Base-by-base conservation (phyloP, 2,888 invertebrate genomes). In the Drosophila mimica region DNA sequence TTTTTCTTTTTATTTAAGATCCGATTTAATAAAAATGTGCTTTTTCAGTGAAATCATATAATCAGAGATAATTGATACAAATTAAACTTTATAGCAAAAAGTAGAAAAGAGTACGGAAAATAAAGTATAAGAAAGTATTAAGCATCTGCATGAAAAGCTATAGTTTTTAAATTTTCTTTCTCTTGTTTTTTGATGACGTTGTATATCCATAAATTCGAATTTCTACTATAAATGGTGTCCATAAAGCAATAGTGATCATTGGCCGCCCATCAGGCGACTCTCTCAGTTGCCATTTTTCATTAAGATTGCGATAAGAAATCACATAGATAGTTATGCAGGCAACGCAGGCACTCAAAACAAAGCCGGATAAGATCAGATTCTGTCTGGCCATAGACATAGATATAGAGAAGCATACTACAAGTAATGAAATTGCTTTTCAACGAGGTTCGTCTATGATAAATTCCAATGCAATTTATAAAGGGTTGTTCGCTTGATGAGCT, bases 401-500 rank as follows among this genome's bases (percentile, higher is more conserved):
- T 25, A 25, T 25, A 25, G 13, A n/a, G 54, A 28, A 46, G 52
- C 20, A 30, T 9, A n/a, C 6, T 56, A 25, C 56, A 40, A 49
- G 56, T 63, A 74, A 54, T 28, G 68, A 76, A 81, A 87, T 87
- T 76, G 74, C 61, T 79, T 83, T 81, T 87, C 87, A 84, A 87
- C 87, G 59, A 82, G 79, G 54, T 57, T 67, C 51, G 48, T 61
- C 81, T 62, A 63, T 70, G 88, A 89, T 75, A 56, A 69, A 76
- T 72, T 73, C 76, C 73, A 67, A 34, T 89, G 87, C 76, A 74
- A 81, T 76, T 79, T 79, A 68, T 67, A 82, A 87, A 87, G 75
- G 85, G 85, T 88, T 79, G 65, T 17, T 34, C 31, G 58, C 54
- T 65, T 61, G 79, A 84, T 89, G 90, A 89, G 88, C 82, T 89